A percentile compares a stretch with the other conserved stretches of the same genome.
Evolutionary conservation across 1,140 invertebrate species (phyloP).

Genomic region (Drosophila watanabei): DNA sequence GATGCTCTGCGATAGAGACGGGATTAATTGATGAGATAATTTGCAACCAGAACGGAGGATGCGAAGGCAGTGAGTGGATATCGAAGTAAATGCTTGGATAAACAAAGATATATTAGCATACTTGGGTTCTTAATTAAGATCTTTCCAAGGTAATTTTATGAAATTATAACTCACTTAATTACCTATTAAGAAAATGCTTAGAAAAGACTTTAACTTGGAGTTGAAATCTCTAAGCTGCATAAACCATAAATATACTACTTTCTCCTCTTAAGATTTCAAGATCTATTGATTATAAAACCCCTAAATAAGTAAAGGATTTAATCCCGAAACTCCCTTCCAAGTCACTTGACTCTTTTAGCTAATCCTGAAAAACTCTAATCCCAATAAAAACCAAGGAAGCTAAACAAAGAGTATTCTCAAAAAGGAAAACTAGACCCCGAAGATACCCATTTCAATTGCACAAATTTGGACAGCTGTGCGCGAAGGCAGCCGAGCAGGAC

Average conservation of each 20-base stretch:
- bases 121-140: neutral
- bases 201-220: neutral
- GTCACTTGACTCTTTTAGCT: slow-evolving; percentile 27
- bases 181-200: neutral
- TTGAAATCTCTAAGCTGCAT: neutral
- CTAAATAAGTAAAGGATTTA: neutral
- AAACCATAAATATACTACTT: neutral
- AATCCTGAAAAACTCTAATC: slow-evolving; percentile 28
- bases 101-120: slow-evolving; percentile 5
- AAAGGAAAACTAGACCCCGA: neutral
- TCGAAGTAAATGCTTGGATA: slow-evolving; percentile 10
- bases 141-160: neutral
- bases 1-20: slow-evolving; percentile 17
- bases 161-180: slow-evolving; percentile 1
- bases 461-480: slow-evolving; percentile 70
- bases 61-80: neutral
- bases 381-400: slow-evolving; percentile 1
- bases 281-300: neutral
- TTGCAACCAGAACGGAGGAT: neutral
- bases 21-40: slow-evolving; percentile 34
- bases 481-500: slow-evolving; percentile 48
- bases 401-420: neutral
- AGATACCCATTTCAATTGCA: slow-evolving; percentile 43
- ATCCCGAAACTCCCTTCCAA: slow-evolving; percentile 3
- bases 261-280: neutral